Evolutionary conservation across 2,888 invertebrate genomes (phyloP).

Genomic region (Biston betularia): DNA sequence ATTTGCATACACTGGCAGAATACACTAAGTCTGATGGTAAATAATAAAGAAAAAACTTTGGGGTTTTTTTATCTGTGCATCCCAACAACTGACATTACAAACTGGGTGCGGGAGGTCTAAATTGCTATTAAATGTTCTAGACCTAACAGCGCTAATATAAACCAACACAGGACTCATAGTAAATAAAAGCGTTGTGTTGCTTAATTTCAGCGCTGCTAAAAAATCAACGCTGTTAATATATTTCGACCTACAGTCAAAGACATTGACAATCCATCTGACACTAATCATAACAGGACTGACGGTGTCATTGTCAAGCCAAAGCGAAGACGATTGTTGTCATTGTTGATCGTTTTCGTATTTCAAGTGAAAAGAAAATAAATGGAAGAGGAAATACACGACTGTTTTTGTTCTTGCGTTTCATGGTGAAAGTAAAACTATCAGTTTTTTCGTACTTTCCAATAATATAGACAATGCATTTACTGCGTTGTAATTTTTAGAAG

Average conservation of each 20-base stretch:
- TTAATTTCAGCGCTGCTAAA: too few relatives aligned
- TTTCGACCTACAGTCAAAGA: constrained; percentile 1
- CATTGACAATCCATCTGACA: constrained; percentile 28
- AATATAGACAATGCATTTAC: not conserved
- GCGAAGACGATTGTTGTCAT: not conserved
- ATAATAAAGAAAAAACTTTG: too few relatives aligned
- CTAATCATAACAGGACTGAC: not conserved
- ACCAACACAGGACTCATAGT: too few relatives aligned
- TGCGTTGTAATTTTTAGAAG: constrained; percentile 14
- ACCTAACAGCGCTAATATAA: too few relatives aligned
- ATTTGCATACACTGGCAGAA: too few relatives aligned
- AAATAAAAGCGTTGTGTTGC: too few relatives aligned
- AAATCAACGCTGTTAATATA: too few relatives aligned
- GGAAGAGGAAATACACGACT: not conserved
- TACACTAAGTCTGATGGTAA: too few relatives aligned
- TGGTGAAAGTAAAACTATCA: constrained; percentile 15
- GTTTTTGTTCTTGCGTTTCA: not conserved
- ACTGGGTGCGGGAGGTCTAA: too few relatives aligned
- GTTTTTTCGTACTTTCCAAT: constrained; percentile 5
- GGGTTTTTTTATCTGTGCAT: too few relatives aligned
- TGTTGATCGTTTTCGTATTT: constrained; percentile 15
- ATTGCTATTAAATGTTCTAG: too few relatives aligned
- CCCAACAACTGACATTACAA: too few relatives aligned
- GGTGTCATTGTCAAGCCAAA: constrained; percentile 23
- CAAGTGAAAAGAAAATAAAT: constrained; percentile 7